Evolutionary conservation across 2,888 invertebrate species (phyloP), one percentile per base, ranked within the genome.

Genomic region (Rhamphomyia laevipes): DNA sequence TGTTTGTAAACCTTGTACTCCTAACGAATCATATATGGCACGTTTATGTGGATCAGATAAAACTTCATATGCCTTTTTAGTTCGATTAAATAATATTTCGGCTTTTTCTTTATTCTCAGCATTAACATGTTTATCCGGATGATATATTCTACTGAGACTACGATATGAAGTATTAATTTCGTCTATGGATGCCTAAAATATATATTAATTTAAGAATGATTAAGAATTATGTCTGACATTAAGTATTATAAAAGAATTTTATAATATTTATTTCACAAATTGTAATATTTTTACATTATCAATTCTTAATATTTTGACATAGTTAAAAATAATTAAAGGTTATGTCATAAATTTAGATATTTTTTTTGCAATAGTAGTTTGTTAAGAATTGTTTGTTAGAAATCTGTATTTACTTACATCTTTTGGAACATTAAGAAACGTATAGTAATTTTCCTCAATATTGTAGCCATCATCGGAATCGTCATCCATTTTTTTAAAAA

Each of bases 111-210:
- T 92, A 58, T 82, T 81, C 1, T 75, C 77, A 1, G 85, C 82
- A 62, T 93, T 87, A 13, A 79, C 74, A 71, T 99, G 96, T 70
- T 96, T 95, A 65, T 99, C 97, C 1, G 99, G 97, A 70, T 99
- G 99, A 64, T 94, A 97, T 59, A 93, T 81, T 56, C 86, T 81
- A 59, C 95, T 95, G 49, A 94, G 80, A 47, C 87, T 81, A 53
- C 95, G 80, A 67, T 95, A 99, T 2, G 96, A 89, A 73, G 85
- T 84, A 62, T 82, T 91, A 57, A 99, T 95, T 70, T 97, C 95
- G 56, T 96, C 95, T 45, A 75, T 73, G 37, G 87, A 77, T 9
- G 97, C 97, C 97, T 99, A 65, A 45, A 53, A 56, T 54, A 41
- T 27, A 47, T 38, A 17, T 37, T 46, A 4, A 37, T 17, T 21